Percentiles rank a stretch among this genome's conserved stretches.
Conservation (phyloP, 2,113 vertebrate genomes). For the Sphaerodactylus townsendi region DNA sequence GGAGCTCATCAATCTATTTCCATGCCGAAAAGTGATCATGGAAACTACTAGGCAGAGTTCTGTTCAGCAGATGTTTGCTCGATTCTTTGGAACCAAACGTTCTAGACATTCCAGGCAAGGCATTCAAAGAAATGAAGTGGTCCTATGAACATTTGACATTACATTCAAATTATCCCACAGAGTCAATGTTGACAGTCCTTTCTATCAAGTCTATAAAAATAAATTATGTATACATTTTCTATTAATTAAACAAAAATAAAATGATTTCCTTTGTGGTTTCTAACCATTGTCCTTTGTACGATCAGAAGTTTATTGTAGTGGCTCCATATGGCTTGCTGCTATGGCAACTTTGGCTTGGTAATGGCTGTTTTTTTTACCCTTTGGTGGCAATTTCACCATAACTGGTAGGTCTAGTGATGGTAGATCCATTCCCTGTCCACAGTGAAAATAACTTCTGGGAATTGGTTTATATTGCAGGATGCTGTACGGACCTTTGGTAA, state of each 20-base stretch:
- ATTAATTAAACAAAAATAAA: background rate
- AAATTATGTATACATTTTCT: background rate
- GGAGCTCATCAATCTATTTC: background rate
- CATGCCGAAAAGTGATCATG: too few species aligned
- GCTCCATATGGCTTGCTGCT: background rate
- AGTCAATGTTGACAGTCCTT: background rate
- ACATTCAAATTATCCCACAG: background rate
- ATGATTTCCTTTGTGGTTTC: background rate
- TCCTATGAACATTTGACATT: background rate
- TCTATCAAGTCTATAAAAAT: background rate
- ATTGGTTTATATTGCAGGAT: background rate
- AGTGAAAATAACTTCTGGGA: background rate
- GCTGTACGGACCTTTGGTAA: too few species aligned
- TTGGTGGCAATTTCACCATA: background rate
- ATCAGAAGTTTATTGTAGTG: background rate
- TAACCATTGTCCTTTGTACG: background rate
- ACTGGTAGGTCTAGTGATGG: background rate
- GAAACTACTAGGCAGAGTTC: background rate
- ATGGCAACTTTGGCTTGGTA: background rate
- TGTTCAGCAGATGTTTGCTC: background rate
- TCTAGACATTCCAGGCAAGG: background rate
- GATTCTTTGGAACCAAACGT: background rate
- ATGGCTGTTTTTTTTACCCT: background rate
- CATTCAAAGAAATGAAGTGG: background rate
- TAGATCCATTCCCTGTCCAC: background rate